Base-by-base conservation (phyloP, 2,797 vertebrate genomes). In the Sebastes baramenuke region DNA sequence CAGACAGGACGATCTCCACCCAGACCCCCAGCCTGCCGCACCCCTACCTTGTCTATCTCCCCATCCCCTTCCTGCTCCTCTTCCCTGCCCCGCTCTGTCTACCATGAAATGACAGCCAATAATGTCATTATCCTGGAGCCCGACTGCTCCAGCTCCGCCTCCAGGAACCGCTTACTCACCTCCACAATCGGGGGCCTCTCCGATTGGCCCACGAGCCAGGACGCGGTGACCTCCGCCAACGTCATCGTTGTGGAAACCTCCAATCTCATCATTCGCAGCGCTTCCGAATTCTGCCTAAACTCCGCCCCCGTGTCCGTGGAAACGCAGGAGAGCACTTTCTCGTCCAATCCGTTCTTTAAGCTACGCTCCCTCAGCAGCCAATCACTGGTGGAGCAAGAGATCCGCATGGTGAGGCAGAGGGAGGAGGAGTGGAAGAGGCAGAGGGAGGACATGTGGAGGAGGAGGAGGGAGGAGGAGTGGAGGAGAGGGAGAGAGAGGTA, bases 101-200 rank as follows among this genome's bases (percentile, higher is more conserved):
- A 93, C 80, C 94, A 95, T 29, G 95, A 95, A 81, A 92, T 94
- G 85, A 90, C 92, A 1, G 93, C 93, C 61, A 93, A 92, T 25
- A 95, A 94, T 3, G 93, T 95, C 55, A 95, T 95, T 69, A 95
- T 94, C 68, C 65, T 95, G 80, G 94, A 95, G 38, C 93, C 94
- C 0, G 93, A 94, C 71, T 78, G 81, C 77, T 81, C 92, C 4
- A n/a, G 77, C 68, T 81, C 85, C 1, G 24, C 83, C 30, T 84
- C 86, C 79, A 90, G 88, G 81, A 92, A 60, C 67, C 90, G 85
- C 56, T 81, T 92, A 2, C 80, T 93, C 3, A 83, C 93, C 65
- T 70, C 91, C 2, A 82, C 89, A 1, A 77, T 88, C 1, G 72
- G 91, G 1, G 75, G 82, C 29, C 85, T 92, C 64, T 86, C 78